Percentiles rank a stretch among this genome's conserved stretches.
These are phyloP conservation scores for Manacus vitellinus DNA, from an alignment of 2,113 vertebrate species.

Conservation along the genomic window DNA sequence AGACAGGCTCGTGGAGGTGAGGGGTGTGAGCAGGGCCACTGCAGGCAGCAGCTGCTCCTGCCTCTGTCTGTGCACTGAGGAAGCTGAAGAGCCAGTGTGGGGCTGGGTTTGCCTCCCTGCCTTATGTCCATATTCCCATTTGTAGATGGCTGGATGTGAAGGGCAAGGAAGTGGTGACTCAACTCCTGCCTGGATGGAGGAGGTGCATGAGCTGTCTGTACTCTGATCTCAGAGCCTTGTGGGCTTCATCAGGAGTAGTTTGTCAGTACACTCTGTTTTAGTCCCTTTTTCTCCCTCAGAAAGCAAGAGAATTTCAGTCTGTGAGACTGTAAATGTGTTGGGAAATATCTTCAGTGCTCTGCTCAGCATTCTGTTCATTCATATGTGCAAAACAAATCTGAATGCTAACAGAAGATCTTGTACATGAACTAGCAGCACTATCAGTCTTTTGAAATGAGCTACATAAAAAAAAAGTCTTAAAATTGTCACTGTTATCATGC, in stretches of 20 bases:
- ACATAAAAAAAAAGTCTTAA: background rate
- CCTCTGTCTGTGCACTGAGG: background rate
- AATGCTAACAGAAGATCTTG: background rate
- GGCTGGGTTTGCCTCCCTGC: background rate
- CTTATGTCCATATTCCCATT: fast-evolving
- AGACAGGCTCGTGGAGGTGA: fast-evolving
- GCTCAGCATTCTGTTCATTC: background rate
- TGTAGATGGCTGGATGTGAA: background rate
- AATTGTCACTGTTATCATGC: background rate
- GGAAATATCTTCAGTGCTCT: background rate
- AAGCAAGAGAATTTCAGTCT: background rate
- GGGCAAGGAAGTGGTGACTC: background rate
- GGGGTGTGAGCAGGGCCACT: background rate
- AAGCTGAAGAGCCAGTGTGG: background rate
- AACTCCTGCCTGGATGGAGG: background rate
- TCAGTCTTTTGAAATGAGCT: background rate
- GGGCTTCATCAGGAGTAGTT: background rate
- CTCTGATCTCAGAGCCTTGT: fast-evolving
- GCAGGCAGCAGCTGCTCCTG: background rate
- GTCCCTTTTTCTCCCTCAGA: background rate
- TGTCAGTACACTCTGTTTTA: background rate
- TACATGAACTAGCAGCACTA: background rate
- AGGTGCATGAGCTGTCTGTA: fast-evolving
- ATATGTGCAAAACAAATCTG: background rate
- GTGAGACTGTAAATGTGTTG: background rate